Conservation (phyloP, 2,888 invertebrate species). For the Yponomeuta malinellus region DNA sequence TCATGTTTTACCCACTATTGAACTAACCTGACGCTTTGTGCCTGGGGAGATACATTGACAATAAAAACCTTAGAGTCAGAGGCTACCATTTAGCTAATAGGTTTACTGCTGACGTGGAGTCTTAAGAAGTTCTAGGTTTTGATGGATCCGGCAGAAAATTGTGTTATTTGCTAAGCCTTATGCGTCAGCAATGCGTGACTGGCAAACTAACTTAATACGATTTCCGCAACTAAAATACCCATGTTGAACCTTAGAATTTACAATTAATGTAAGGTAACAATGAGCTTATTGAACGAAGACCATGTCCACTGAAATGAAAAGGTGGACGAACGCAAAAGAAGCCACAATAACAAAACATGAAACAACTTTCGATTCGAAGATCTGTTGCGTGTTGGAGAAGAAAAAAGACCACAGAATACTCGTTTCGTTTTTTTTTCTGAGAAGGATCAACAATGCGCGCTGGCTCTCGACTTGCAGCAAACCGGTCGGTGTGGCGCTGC, state of each 20-base stretch:
- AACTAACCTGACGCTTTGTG: conserved; percentile 1
- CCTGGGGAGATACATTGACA: background rate
- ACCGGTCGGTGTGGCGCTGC: conserved; percentile 52
- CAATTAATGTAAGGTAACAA: background rate
- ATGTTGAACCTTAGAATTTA: background rate
- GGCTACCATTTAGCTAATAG: background rate
- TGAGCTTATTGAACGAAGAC: background rate
- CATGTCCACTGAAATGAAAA: background rate
- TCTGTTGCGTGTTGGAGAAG: conserved; percentile 33
- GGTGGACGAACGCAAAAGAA: conserved; percentile 6
- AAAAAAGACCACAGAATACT: conserved; percentile 38
- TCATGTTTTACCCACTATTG: conserved; percentile 38
- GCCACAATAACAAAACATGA: conserved; percentile 16
- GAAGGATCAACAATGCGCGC: conserved; percentile 62
- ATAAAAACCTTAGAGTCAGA: background rate
- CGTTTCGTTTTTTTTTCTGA: conserved; percentile 60
- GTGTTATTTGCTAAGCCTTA: conserved; percentile 53
- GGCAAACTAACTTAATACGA: conserved; percentile 35
- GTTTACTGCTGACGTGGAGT: background rate
- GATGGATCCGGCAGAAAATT: conserved; percentile 38
- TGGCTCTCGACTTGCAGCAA: conserved; percentile 44
- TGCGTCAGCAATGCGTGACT: conserved; percentile 54
- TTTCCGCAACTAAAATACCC: conserved; percentile 34
- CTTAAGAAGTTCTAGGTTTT: conserved; percentile 3
- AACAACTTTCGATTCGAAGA: conserved; percentile 19